phyloP scores from a whole-genome alignment of 2,113 vertebrate genomes.

The Chloebia gouldiae region DNA sequence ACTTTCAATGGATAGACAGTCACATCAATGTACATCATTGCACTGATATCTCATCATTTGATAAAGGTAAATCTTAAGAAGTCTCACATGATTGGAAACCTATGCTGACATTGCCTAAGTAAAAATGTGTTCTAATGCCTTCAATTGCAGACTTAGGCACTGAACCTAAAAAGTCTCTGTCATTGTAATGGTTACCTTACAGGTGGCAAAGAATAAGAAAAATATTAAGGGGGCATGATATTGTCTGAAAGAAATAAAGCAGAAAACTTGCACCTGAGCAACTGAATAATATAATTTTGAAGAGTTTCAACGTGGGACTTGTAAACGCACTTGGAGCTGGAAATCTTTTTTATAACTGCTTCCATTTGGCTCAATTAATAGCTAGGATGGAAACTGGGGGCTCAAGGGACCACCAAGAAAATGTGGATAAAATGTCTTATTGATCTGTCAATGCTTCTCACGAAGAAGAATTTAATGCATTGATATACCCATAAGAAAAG shows the following conservation, averaged over 20 bases:
- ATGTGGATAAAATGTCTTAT: conserved; percentile 66
- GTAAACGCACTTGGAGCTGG: background rate
- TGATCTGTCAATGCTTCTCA: conserved; percentile 55
- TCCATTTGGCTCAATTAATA: conserved; percentile 65
- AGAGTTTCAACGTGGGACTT: background rate
- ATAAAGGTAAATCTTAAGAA: conserved; percentile 34
- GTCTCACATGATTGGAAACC: background rate
- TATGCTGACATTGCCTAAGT: background rate
- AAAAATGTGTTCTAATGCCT: background rate
- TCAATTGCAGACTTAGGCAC: background rate
- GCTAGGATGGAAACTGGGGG: conserved; percentile 14
- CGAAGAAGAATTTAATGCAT: conserved; percentile 34
- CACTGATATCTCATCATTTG: conserved; percentile 19
- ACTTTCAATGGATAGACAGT: conserved; percentile 40
- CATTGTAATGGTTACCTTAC: background rate
- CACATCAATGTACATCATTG: conserved; percentile 1
- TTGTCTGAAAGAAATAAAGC: background rate
- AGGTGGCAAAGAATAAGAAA: background rate
- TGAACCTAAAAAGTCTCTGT: background rate
- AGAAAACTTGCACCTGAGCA: background rate
- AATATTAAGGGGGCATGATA: background rate
- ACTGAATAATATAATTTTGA: background rate
- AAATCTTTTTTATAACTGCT: conserved; percentile 1
- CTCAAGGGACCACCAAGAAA: conserved; percentile 45
- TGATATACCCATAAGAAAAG: conserved; percentile 17